Percentiles rank a stretch among this genome's conserved stretches.
These are phyloP conservation scores for Spatulosminthurus flaviceps DNA, from an alignment of 2,888 invertebrate species.

Conservation along the genomic window DNA sequence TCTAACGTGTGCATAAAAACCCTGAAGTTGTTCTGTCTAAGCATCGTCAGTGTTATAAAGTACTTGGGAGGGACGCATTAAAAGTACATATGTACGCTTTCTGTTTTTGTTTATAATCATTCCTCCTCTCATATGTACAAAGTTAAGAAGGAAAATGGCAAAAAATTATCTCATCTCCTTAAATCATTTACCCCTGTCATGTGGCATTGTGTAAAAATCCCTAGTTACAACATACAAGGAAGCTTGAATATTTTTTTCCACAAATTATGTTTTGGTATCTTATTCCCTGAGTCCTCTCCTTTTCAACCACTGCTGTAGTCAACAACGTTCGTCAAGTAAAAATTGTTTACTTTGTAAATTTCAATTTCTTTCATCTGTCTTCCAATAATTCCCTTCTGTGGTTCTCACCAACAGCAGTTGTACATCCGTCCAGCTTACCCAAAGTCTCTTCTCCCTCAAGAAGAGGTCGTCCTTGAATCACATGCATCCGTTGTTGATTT, in stretches of 20 bases:
- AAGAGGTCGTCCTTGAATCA: conserved; percentile 30
- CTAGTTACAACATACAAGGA: neutral
- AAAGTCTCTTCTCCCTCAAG: conserved; percentile 12
- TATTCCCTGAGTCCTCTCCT: neutral
- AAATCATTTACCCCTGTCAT: conserved; percentile 5
- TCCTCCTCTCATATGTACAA: neutral
- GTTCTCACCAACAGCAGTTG: neutral
- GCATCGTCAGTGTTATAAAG: too few relatives aligned
- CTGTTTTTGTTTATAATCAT: too few relatives aligned
- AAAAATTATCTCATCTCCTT: conserved; percentile 18
- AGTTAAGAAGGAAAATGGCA: neutral
- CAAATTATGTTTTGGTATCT: neutral
- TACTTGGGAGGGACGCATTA: too few relatives aligned
- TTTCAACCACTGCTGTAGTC: neutral
- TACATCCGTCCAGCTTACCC: neutral
- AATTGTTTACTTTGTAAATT: conserved; percentile 14
- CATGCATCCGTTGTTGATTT: conserved; percentile 26
- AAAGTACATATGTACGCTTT: too few relatives aligned
- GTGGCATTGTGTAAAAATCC: neutral
- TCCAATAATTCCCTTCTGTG: neutral
- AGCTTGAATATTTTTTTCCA: too few relatives aligned
- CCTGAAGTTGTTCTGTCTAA: too few relatives aligned
- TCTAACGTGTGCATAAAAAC: too few relatives aligned
- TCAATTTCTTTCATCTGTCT: conserved; percentile 19
- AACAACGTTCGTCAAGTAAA: neutral